These are phyloP conservation scores for Fulica atra DNA, from an alignment of 2,113 vertebrate genomes.

Conservation along the genomic window DNA sequence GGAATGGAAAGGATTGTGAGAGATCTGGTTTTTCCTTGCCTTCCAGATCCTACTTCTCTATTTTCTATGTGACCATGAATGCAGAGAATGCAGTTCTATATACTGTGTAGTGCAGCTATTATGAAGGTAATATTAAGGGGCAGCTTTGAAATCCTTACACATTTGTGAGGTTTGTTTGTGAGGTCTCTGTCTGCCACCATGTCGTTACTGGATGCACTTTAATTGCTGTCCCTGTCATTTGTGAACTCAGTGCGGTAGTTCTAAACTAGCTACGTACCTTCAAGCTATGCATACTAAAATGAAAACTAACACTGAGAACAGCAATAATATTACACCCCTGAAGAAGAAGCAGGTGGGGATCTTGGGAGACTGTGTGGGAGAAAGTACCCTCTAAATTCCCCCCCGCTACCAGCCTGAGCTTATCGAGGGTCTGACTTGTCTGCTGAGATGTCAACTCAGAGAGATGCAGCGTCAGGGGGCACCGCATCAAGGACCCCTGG, in stretches of 20 bases:
- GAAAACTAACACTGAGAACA: background rate
- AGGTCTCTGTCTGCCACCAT: background rate
- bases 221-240: background rate
- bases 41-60: background rate
- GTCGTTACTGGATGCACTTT: background rate
- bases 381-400: background rate
- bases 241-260: background rate
- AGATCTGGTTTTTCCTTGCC: background rate
- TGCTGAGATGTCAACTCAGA: background rate
- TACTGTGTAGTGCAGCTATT: background rate
- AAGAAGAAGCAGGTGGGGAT: background rate
- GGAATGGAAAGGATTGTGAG: background rate
- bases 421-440: background rate
- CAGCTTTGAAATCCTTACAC: background rate
- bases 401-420: background rate
- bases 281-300: background rate
- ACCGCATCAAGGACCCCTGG: background rate
- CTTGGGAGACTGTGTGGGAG: accelerated
- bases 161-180: background rate
- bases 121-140: background rate
- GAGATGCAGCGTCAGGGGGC: background rate
- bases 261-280: background rate
- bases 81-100: background rate
- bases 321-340: background rate
- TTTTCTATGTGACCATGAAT: background rate